Evolutionary conservation across 2,888 invertebrate genomes (phyloP), one percentile per base, ranked within the genome.

Genomic region (Cosmorhoe ocellata): DNA sequence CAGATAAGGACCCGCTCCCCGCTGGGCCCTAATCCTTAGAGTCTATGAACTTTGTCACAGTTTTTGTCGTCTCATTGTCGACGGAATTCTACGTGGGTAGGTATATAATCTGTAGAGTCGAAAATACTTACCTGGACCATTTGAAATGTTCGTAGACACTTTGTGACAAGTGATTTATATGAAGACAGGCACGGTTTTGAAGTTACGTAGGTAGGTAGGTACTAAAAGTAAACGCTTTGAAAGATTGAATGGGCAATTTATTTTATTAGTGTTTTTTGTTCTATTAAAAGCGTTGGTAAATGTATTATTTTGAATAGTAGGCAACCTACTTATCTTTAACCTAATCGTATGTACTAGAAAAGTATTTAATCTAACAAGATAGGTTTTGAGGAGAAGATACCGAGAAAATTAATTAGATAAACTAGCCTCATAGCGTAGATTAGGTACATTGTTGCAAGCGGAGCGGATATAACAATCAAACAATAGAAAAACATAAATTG

Each of bases 1-100:
- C 69, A 81, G 87, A 87, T 87, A 86, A 86, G 84, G 84, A 79
- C 79, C 76, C 74, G 74, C 75, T 74, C 80, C 84, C 84, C 80
- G 81, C 77, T 70, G 75, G 69, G 76, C 79, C 76, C 81, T 81
- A 82, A 84, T 82, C 81, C 81, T 81, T 81, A 14, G 72, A 78
- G 80, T 79, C 81, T 81, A 81, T 77, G 79, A 83, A 82, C 80
- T 77, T 76, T 79, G 76, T 74, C 69, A 71, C 67, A 70, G 69
- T 79, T 79, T 80, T 74, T 73, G 67, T 76, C 57, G 59, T 59
- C 54, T 63, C 68, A 70, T 68, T 70, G 70, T 66, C 61, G 34
- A 50, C 58, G 72, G 74, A 76, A 78, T 79, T 68, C 65, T 60
- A 59, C 52, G 70, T 64, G 66, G 67, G 64, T 58, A n/a, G n/a